A percentile compares a stretch with the other conserved stretches of the same genome.
Evolutionary conservation across 2,113 vertebrate species (phyloP).

Genomic region (Hoplias malabaricus): DNA sequence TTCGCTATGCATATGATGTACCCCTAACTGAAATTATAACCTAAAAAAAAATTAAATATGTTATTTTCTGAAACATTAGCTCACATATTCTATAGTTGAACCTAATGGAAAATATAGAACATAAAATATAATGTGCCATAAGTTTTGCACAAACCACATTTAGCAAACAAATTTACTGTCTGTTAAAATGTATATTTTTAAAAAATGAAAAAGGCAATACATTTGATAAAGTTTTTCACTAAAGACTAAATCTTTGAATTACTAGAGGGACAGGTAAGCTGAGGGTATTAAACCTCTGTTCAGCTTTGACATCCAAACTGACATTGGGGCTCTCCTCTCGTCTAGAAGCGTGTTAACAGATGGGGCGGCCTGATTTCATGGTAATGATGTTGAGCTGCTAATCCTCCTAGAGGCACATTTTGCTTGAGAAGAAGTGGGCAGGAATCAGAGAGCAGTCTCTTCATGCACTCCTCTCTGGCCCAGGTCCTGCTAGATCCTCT

Average conservation of each 20-base stretch:
- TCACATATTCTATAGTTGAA: too few relatives aligned
- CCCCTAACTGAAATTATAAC: too few relatives aligned
- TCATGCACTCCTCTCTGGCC: neutral
- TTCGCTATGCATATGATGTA: too few relatives aligned
- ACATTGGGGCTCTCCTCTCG: conserved; percentile 1
- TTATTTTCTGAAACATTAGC: too few relatives aligned
- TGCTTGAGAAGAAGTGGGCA: conserved; percentile 25
- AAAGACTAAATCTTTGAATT: neutral
- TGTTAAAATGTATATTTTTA: neutral
- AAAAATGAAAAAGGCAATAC: too few relatives aligned
- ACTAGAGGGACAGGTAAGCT: neutral
- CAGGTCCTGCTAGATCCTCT: neutral
- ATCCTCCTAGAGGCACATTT: conserved; percentile 43
- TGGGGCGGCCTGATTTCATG: conserved; percentile 42
- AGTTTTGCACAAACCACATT: too few relatives aligned
- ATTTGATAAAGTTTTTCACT: too few relatives aligned
- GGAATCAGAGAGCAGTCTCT: conserved; percentile 6
- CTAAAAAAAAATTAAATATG: too few relatives aligned
- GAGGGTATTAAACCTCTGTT: conserved; percentile 1
- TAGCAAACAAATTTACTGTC: too few relatives aligned
- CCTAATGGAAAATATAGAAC: too few relatives aligned
- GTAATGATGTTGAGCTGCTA: conserved; percentile 39
- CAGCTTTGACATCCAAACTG: conserved; percentile 16
- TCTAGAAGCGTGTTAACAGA: conserved; percentile 42
- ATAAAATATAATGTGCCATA: too few relatives aligned